Evolutionary conservation across 2,797 vertebrate genomes (phyloP).

Genomic region (Pseudocheirus occidentalis): DNA sequence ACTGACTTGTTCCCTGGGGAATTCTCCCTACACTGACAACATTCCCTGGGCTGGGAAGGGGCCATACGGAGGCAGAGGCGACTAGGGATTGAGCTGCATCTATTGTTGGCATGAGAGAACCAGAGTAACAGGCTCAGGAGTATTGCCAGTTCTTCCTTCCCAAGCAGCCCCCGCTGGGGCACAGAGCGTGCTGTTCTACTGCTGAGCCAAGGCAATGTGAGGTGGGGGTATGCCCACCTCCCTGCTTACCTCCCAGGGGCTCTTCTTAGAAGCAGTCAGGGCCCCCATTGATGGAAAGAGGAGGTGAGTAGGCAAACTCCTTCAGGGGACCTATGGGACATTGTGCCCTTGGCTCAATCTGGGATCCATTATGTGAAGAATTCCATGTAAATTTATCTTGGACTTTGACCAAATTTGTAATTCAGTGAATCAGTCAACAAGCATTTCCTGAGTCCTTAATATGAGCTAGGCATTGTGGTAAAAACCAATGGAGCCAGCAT

Average conservation of each 20-base stretch:
- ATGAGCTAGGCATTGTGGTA: not conserved
- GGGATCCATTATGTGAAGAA: not conserved
- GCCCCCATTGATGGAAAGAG: not conserved
- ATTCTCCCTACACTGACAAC: not conserved
- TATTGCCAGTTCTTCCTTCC: not conserved
- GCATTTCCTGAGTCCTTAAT: not conserved
- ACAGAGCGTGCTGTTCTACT: not conserved
- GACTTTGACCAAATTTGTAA: not conserved
- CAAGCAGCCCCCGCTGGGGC: not conserved
- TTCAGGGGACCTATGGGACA: not conserved
- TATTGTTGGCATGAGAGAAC: not conserved
- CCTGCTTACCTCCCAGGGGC: not conserved
- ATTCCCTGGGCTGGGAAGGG: not conserved
- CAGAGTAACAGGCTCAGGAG: not conserved
- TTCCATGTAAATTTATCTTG: not conserved
- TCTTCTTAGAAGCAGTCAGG: not conserved
- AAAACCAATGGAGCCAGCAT: not conserved
- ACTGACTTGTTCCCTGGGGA: not conserved
- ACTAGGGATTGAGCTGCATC: not conserved
- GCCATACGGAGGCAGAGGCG: not conserved
- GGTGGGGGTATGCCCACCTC: not conserved
- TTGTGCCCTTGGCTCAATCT: not conserved
- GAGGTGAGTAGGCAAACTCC: not conserved
- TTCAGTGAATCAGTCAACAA: not conserved
- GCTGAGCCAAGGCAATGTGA: not conserved